Evolutionary conservation across 2,888 invertebrate genomes (phyloP), one percentile per base, ranked within the genome.

Genomic region (Andrena chrysosceles): DNA sequence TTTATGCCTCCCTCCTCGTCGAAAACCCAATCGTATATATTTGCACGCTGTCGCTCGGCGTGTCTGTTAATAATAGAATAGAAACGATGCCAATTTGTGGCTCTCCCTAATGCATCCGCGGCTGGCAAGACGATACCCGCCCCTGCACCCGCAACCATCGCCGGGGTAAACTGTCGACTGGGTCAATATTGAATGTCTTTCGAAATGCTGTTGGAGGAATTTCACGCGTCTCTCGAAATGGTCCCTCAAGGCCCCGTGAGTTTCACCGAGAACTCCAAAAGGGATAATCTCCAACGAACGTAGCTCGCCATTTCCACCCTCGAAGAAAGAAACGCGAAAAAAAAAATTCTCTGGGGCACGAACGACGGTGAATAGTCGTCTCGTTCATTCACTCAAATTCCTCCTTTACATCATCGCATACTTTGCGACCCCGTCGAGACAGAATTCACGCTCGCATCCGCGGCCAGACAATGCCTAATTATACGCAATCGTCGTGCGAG

Each of bases 81-180:
- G 82, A 85, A 87, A 88, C 70, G 81, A 77, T 74, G 83, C 83
- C 84, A 87, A 88, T 88, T 85, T 76, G 54, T 77, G 56, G 74
- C 26, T 29, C 48, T 68, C 64, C 76, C 76, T 83, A 83, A 85
- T 87, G 81, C 73, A 67, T 48, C 29, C 63, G 60, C 31, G 20
- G 59, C 60, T 29, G 70, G 64, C 49, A 71, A 77, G 74, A 64
- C 66, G 70, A 77, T 81, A 77, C 71, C 62, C 31, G 52, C 31
- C 74, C 68, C 33, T 13, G 42, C 70, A 69, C 56, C 23, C 35
- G 26, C 70, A 71, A 72, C 48, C 42, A 72, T 71, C 63, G 67
- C 31, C 56, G 52, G 63, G 73, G 70, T 82, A 77, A 85, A 87
- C 82, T 71, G 80, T 86, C 78, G 78, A 72, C 77, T 60, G 48